Percentiles rank a stretch among this genome's conserved stretches.
These are phyloP conservation scores for Cheilosia vernalis DNA, from an alignment of 2,888 invertebrate genomes.

Conservation along the genomic window DNA sequence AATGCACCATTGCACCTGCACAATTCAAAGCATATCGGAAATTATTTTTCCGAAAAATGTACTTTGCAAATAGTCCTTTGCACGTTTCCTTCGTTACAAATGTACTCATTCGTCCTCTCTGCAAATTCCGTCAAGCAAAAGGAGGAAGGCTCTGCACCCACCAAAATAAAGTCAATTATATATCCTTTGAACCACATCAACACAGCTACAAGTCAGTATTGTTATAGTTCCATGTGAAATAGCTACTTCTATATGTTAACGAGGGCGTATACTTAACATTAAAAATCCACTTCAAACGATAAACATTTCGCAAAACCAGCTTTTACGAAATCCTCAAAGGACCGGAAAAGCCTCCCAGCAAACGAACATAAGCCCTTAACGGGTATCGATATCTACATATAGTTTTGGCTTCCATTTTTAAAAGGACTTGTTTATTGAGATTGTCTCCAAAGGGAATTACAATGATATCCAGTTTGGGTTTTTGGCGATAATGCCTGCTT, in stretches of 20 bases:
- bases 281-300: constrained; percentile 20
- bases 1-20: no score
- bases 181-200: background rate
- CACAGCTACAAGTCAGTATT: background rate
- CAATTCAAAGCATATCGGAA: no score
- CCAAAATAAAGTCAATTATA: background rate
- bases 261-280: constrained; percentile 15
- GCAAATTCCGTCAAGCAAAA: no score
- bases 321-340: constrained; percentile 27
- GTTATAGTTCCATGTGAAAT: background rate
- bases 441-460: constrained; percentile 28
- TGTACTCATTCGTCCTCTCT: no score
- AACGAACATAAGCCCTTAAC: constrained; percentile 11
- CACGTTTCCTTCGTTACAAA: no score
- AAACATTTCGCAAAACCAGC: constrained; percentile 13
- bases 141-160: no score
- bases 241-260: background rate
- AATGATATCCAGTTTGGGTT: background rate
- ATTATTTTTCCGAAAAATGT: no score
- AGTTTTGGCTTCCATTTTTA: constrained; percentile 27
- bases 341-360: constrained; percentile 9
- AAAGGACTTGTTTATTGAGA: constrained; percentile 28
- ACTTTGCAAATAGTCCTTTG: no score
- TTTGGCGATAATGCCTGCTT: constrained; percentile 20
- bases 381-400: constrained; percentile 22